A percentile compares a stretch with the other conserved stretches of the same genome.
phyloP scores from a whole-genome alignment of 1,140 invertebrate genomes.

The Parapsyche elsis region DNA sequence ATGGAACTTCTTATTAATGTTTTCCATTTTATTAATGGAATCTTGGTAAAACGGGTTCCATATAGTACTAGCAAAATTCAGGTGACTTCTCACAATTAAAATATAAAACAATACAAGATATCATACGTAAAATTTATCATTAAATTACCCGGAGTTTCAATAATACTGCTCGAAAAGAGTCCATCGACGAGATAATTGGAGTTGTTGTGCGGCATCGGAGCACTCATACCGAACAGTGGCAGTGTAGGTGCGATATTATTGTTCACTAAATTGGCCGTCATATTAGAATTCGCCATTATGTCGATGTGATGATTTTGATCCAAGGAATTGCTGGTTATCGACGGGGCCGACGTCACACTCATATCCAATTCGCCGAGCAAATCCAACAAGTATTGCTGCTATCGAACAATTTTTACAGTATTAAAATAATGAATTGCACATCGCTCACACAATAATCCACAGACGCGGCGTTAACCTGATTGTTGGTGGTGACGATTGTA shows the following conservation, averaged over 20 bases:
- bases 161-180: slow-evolving; percentile 64
- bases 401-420: background rate
- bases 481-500: slow-evolving; percentile 63
- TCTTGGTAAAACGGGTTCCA: too few species aligned
- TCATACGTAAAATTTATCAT: background rate
- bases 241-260: slow-evolving; percentile 48
- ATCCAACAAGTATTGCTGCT: slow-evolving; percentile 82
- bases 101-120: background rate
- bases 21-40: too few species aligned
- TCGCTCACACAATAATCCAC: too few species aligned
- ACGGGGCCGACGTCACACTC: slow-evolving; percentile 60
- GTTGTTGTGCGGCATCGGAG: slow-evolving; percentile 57
- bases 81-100: background rate
- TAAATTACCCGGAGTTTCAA: slow-evolving; percentile 47
- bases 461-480: slow-evolving; percentile 47
- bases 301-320: slow-evolving; percentile 48
- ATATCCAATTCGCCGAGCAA: slow-evolving; percentile 81
- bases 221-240: slow-evolving; percentile 49
- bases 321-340: slow-evolving; percentile 58
- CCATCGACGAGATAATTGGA: slow-evolving; percentile 73
- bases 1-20: too few species aligned
- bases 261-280: slow-evolving; percentile 52
- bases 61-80: too few species aligned
- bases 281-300: slow-evolving; percentile 47
- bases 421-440: background rate